These are phyloP conservation scores for Australoheros facetus DNA, from an alignment of 2,797 vertebrate species.

Conservation along the genomic window DNA sequence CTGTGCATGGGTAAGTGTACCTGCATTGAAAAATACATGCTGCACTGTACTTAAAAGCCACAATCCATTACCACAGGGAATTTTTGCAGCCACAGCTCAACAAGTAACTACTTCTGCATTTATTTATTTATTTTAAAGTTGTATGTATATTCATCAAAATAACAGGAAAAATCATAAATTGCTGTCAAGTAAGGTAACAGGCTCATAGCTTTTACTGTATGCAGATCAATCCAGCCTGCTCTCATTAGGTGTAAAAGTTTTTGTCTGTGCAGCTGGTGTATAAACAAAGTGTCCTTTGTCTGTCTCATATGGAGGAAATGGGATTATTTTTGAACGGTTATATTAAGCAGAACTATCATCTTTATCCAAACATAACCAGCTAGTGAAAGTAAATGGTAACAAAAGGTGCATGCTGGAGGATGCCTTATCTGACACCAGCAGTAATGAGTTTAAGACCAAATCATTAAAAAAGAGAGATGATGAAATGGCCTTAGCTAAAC, in stretches of 20 bases:
- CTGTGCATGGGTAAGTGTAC: conserved; percentile 88
- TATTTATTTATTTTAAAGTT: background rate
- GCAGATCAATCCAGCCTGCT: background rate
- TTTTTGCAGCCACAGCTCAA: background rate
- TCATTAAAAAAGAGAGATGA: background rate
- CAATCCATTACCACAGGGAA: background rate
- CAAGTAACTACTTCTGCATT: background rate
- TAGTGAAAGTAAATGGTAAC: background rate
- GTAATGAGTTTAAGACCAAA: background rate
- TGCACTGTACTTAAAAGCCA: background rate
- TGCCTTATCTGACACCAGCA: background rate
- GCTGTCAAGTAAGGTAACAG: background rate
- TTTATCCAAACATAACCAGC: background rate
- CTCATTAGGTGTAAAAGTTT: background rate
- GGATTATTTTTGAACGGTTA: background rate
- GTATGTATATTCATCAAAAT: background rate
- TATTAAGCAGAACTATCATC: background rate
- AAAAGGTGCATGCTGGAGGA: background rate
- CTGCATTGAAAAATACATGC: background rate
- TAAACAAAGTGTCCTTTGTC: background rate
- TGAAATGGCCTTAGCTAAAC: too few relatives aligned
- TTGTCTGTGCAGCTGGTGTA: background rate
- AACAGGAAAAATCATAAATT: background rate
- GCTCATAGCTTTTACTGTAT: background rate
- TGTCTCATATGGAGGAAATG: background rate